A percentile compares a stretch with the other conserved stretches of the same genome.
Evolutionary conservation across 2,113 vertebrate species (phyloP).

Genomic region (Holacanthus passer): DNA sequence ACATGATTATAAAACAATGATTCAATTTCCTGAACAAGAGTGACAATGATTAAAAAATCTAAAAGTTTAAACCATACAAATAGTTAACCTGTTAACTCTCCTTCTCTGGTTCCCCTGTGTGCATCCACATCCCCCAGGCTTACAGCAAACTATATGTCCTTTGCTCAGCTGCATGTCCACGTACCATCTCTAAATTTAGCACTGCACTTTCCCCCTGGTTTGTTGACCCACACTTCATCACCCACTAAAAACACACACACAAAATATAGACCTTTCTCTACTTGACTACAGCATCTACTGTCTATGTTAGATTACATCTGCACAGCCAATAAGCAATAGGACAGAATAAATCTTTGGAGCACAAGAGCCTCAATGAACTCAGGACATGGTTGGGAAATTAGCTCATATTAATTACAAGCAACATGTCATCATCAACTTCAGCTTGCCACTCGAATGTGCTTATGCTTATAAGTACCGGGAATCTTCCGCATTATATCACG

Average conservation of each 20-base stretch:
- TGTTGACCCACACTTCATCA: slow-evolving; percentile 29
- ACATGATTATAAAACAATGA: background rate
- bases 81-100: background rate
- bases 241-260: background rate
- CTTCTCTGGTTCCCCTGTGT: background rate
- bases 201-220: slow-evolving; percentile 20
- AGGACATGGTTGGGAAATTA: background rate
- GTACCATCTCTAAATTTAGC: slow-evolving; percentile 62
- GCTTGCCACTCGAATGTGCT: background rate
- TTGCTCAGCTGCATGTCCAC: slow-evolving; percentile 31
- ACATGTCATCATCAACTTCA: slow-evolving; percentile 11
- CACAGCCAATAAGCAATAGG: too few relatives aligned
- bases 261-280: background rate
- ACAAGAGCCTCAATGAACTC: background rate
- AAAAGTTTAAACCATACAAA: background rate
- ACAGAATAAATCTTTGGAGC: background rate
- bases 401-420: slow-evolving; percentile 4
- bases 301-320: too few relatives aligned
- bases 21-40: background rate
- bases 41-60: background rate
- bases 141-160: slow-evolving; percentile 5
- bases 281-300: background rate
- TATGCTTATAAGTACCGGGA: slow-evolving; percentile 16
- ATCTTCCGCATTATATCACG: slow-evolving; percentile 15
- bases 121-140: background rate